Evolutionary conservation across 2,888 invertebrate genomes (phyloP), one percentile per base, ranked within the genome.

Genomic region (Archips xylosteana): DNA sequence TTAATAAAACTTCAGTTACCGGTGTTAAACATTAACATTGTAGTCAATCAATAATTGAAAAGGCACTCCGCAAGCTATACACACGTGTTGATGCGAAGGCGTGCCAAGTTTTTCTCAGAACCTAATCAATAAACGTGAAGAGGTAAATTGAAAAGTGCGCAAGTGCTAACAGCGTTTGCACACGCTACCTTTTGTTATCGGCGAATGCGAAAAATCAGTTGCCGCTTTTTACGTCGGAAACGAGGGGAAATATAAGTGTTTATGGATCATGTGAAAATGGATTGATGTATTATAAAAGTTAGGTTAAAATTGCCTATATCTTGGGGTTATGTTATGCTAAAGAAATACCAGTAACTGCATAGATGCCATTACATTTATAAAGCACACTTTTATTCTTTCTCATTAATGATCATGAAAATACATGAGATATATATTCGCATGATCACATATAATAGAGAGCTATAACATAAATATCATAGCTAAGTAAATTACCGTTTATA

Each of bases 51-150:
- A 65, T 57, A 59, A 65, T 66, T n/a, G 12, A n/a, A 5, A 42
- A 60, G n/a, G 66, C 42, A 39, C 67, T 63, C 47, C 54, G n/a
- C 47, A 63, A 45, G n/a, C 60, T 32, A 62, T 62, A 42, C 63
- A 62, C 65, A 74, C 67, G 74, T 73, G 71, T 65, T 74, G 69
- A 76, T 75, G 78, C 80, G 81, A 76, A 82, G 81, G 79, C 85
- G 82, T 87, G 87, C 85, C 86, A 86, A 84, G 83, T 90, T 88
- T 88, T 91, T 89, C 88, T 88, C 77, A 81, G 87, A 88, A 89
- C 80, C 77, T 85, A 87, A 91, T 91, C 89, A 91, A 89, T 91
- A 90, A 65, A 88, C 81, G 83, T 85, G 86, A 81, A 87, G 85
- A 85, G 80, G 84, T 87, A 88, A 67, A 72, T 89, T 89, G 86